Conservation (phyloP, 2,888 invertebrate genomes). For the Ectemnius continuus region DNA sequence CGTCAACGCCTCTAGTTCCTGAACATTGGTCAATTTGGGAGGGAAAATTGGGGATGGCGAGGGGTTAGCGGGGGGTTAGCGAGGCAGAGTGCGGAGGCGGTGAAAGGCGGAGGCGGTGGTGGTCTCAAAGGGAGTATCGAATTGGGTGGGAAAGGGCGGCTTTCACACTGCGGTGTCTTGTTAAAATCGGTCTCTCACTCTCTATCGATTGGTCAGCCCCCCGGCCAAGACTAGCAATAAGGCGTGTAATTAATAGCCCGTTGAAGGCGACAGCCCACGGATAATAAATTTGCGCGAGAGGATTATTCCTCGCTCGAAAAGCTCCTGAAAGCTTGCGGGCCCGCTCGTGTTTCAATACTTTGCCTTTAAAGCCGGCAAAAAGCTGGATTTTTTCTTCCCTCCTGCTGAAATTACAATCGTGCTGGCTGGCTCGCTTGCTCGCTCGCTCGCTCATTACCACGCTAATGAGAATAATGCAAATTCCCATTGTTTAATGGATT, state of each 20-base stretch:
- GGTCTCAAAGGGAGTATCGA: constrained; percentile 36
- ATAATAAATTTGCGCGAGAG: constrained; percentile 42
- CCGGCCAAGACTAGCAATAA: constrained; percentile 25
- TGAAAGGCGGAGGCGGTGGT: too few relatives aligned
- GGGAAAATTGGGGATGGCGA: constrained; percentile 40
- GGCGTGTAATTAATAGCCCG: constrained; percentile 48
- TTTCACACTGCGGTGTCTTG: constrained; percentile 29
- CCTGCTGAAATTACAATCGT: neutral
- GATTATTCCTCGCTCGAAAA: constrained; percentile 18
- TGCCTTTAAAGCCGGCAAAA: too few relatives aligned
- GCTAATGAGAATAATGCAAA: too few relatives aligned
- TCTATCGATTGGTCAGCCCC: neutral
- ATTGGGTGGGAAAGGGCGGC: constrained; percentile 18
- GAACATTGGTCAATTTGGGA: constrained; percentile 31
- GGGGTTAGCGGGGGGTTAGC: constrained; percentile 13
- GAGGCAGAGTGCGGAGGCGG: too few relatives aligned
- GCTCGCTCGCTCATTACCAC: too few relatives aligned
- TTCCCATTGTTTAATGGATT: too few relatives aligned
- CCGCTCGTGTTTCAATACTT: too few relatives aligned
- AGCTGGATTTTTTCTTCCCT: neutral
- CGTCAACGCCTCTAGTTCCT: neutral
- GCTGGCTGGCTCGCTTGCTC: too few relatives aligned
- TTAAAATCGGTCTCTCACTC: constrained; percentile 36
- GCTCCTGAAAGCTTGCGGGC: neutral
- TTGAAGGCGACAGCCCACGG: constrained; percentile 37